Conservation (phyloP, 2,888 invertebrate genomes). For the Trissonchulus latispiculum region DNA sequence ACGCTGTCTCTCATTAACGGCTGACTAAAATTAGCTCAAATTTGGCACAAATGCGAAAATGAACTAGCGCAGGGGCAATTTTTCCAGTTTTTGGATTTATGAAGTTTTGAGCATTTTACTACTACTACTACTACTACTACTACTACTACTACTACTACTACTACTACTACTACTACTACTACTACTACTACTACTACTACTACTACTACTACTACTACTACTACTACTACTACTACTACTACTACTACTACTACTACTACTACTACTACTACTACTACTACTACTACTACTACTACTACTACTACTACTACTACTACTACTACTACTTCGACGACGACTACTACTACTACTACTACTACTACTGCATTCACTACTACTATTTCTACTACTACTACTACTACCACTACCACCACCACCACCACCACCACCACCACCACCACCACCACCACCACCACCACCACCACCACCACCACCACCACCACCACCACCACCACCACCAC, state of each 20-base stretch:
- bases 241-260: constrained; percentile 11
- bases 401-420: constrained; percentile 26
- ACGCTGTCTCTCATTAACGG: too few species aligned
- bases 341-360: too few species aligned
- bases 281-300: constrained; percentile 5
- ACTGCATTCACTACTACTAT: too few species aligned
- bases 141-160: constrained; percentile 7
- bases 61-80: too few species aligned
- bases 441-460: constrained; percentile 20
- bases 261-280: constrained; percentile 19
- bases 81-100: too few species aligned
- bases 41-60: too few species aligned
- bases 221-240: constrained; percentile 14
- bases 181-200: constrained; percentile 13
- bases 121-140: constrained; percentile 25
- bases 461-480: constrained; percentile 22
- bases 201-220: constrained; percentile 17
- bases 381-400: constrained; percentile 25
- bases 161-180: not conserved
- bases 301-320: constrained; percentile 24
- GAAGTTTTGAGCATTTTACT: too few species aligned
- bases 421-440: constrained; percentile 23
- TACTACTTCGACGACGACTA: too few species aligned
- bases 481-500: not conserved
- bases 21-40: too few species aligned